phyloP scores from a whole-genome alignment of 2,888 invertebrate genomes.

The Gnatocerus cornutus region DNA sequence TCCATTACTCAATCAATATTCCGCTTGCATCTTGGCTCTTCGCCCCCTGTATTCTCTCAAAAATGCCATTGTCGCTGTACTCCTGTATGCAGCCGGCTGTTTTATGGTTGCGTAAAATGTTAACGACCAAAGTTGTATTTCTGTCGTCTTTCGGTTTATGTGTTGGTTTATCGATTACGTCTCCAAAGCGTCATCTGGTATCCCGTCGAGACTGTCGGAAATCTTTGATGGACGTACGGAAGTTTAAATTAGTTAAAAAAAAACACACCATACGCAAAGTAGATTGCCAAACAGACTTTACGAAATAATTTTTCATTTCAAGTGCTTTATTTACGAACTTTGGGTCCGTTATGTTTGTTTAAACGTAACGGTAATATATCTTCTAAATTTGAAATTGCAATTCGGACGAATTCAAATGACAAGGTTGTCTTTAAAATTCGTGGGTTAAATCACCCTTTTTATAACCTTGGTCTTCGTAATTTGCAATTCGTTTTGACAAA shows the following conservation, averaged over 20 bases:
- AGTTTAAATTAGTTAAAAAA: constrained; percentile 16
- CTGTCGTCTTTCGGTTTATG: constrained; percentile 49
- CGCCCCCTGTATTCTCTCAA: too few relatives aligned
- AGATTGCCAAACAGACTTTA: background rate
- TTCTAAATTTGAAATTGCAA: constrained; percentile 29
- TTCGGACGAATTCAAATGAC: constrained; percentile 22
- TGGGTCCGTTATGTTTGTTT: constrained; percentile 28
- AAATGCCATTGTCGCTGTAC: too few relatives aligned
- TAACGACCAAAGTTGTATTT: constrained; percentile 53
- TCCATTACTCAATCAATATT: too few relatives aligned
- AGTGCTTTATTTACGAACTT: background rate
- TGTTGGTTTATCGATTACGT: constrained; percentile 50
- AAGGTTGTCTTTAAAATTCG: background rate
- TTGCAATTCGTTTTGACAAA: constrained; percentile 8
- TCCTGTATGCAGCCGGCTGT: constrained; percentile 4
- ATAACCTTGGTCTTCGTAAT: constrained; percentile 6
- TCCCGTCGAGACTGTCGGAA: constrained; percentile 29
- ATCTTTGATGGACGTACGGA: constrained; percentile 17
- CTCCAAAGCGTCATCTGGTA: constrained; percentile 41
- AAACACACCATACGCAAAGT: background rate
- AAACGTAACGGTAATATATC: constrained; percentile 40
- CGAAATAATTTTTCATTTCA: background rate
- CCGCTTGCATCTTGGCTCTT: too few relatives aligned
- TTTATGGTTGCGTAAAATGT: constrained; percentile 50
- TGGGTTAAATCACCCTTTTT: background rate